phyloP scores from a whole-genome alignment of 1,140 invertebrate species.

The Pseudobourletiella spinata region DNA sequence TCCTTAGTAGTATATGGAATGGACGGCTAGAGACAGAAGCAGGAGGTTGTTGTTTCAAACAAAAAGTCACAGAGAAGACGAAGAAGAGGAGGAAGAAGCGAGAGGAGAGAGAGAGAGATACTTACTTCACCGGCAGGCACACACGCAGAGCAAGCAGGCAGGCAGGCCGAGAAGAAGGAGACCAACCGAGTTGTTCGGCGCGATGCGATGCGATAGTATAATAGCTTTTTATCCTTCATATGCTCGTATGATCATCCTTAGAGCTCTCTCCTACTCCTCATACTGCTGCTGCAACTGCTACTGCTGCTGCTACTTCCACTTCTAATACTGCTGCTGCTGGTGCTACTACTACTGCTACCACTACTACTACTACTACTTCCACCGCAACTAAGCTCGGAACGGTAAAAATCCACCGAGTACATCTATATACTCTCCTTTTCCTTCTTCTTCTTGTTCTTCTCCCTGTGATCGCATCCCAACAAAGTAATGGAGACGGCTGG shows the following conservation, averaged over 20 bases:
- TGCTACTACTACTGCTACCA: no score
- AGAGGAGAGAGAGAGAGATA: not conserved
- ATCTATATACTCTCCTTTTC: no score
- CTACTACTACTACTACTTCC: no score
- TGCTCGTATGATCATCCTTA: not conserved
- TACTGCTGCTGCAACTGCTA: no score
- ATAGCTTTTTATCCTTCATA: conserved; percentile 5
- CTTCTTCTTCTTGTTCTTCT: no score
- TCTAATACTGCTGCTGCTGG: no score
- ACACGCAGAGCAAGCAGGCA: not conserved
- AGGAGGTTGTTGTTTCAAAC: conserved; percentile 15
- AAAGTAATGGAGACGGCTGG: not conserved
- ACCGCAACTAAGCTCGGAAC: no score
- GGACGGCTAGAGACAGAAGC: conserved; percentile 8
- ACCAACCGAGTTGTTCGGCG: not conserved
- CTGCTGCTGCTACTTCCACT: no score
- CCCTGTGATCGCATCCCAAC: no score
- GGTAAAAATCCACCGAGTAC: no score
- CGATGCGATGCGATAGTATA: not conserved
- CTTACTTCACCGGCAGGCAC: not conserved
- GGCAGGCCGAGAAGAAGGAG: not conserved
- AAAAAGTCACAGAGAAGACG: conserved; percentile 3
- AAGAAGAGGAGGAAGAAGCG: not conserved
- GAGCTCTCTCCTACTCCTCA: no score
- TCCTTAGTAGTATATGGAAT: conserved; percentile 3